These are phyloP conservation scores for Xylocampa areola DNA, from an alignment of 2,888 invertebrate species.

Conservation along the genomic window DNA sequence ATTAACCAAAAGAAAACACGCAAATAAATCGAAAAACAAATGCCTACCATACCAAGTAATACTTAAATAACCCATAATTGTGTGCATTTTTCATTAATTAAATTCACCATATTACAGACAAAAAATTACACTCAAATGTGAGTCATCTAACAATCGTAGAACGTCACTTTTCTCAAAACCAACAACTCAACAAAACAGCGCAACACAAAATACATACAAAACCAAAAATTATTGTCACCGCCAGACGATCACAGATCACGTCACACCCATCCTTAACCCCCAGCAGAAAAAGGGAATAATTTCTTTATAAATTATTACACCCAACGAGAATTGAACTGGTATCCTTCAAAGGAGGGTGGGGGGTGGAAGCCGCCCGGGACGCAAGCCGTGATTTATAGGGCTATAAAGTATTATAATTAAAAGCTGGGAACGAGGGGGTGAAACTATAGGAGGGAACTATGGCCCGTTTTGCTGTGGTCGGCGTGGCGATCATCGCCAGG, in stretches of 20 bases:
- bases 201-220: constrained; percentile 31
- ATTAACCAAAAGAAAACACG: no score
- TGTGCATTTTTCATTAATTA: no score
- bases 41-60: no score
- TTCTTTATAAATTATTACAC: constrained; percentile 92
- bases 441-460: constrained; percentile 85
- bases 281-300: constrained; percentile 87
- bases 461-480: constrained; percentile 72
- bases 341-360: constrained; percentile 86
- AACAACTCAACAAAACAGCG: neutral
- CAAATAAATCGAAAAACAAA: no score
- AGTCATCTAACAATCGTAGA: neutral
- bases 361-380: constrained; percentile 79
- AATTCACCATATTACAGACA: no score
- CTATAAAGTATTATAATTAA: constrained; percentile 95
- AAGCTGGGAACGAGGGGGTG: constrained; percentile 86
- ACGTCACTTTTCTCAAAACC: neutral
- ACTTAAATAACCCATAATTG: no score
- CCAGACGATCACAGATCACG: constrained; percentile 55
- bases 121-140: neutral
- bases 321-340: constrained; percentile 92
- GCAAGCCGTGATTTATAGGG: constrained; percentile 92
- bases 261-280: constrained; percentile 61
- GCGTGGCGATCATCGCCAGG: constrained; percentile 62
- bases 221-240: constrained; percentile 43